These are phyloP conservation scores for Macrotrachela quadricornifera DNA, from an alignment of 1,140 invertebrate species.

Conservation along the genomic window DNA sequence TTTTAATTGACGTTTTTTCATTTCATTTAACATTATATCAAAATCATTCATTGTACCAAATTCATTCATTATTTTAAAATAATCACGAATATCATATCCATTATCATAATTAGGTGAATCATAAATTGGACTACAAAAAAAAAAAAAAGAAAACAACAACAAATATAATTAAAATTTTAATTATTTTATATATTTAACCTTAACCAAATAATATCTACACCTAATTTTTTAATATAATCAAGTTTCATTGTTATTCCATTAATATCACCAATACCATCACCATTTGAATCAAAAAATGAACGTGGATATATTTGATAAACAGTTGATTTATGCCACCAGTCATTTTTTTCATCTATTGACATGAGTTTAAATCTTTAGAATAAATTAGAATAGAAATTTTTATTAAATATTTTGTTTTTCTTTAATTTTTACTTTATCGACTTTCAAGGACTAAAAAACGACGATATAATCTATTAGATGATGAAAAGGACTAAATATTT, in stretches of 20 bases:
- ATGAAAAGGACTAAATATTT: too few species aligned
- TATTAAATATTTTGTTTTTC: too few species aligned
- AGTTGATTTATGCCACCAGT: conserved; percentile 48
- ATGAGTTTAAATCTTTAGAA: too few species aligned
- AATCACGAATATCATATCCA: conserved; percentile 48
- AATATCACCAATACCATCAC: conserved; percentile 47
- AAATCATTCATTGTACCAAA: conserved; percentile 53
- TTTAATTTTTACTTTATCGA: too few species aligned
- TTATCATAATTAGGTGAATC: conserved; percentile 43
- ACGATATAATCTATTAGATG: too few species aligned
- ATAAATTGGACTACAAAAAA: conserved; percentile 42
- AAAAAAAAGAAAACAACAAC: too few species aligned
- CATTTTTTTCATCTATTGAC: too few species aligned
- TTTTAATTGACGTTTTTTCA: conserved; percentile 17
- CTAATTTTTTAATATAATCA: not conserved
- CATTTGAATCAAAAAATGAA: conserved; percentile 47
- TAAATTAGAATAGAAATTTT: too few species aligned
- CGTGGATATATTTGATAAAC: conserved; percentile 55
- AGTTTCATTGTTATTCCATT: conserved; percentile 28
- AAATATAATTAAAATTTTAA: too few species aligned
- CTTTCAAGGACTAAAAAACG: too few species aligned
- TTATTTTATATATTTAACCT: too few species aligned
- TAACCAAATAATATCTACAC: not conserved
- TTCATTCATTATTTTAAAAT: conserved; percentile 42
- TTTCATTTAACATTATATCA: conserved; percentile 33